phyloP scores from a whole-genome alignment of 2,797 vertebrate genomes.

The Morelia viridis region DNA sequence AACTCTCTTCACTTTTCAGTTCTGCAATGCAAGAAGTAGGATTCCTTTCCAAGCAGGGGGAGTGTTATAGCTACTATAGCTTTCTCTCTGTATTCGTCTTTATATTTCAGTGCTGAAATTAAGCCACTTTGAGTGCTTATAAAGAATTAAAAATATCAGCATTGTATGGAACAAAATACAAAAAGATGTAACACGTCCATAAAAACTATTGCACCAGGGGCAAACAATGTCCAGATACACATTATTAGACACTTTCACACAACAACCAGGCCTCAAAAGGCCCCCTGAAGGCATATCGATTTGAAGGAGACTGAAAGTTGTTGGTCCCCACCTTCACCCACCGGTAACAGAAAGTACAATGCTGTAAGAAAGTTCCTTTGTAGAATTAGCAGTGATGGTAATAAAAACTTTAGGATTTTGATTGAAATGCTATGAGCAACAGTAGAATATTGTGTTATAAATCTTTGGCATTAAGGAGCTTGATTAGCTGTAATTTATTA shows the following conservation, averaged over 20 bases:
- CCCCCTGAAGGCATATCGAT: not conserved
- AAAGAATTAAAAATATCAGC: not conserved
- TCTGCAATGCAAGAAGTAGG: not conserved
- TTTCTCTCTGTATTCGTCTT: not conserved
- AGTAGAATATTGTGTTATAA: not conserved
- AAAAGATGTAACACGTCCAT: not conserved
- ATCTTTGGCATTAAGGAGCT: not conserved
- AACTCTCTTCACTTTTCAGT: not conserved
- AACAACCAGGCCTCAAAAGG: not conserved
- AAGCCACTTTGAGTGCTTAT: not conserved
- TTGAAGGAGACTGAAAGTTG: not conserved
- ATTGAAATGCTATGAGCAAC: not conserved
- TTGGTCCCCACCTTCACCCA: too few relatives aligned
- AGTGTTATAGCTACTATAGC: not conserved
- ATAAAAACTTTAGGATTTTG: not conserved
- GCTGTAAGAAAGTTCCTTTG: not conserved
- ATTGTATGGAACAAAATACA: not conserved
- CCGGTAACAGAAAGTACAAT: not conserved
- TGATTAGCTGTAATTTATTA: conserved; percentile 4
- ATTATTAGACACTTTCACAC: not conserved
- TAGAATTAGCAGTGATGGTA: not conserved
- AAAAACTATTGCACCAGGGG: not conserved
- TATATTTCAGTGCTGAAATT: not conserved
- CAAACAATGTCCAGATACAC: not conserved
- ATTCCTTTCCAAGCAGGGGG: not conserved